Percentiles rank a stretch among this genome's conserved stretches.
Evolutionary conservation across 2,797 vertebrate species (phyloP).

Genomic region (Amphiprion clarkii): DNA sequence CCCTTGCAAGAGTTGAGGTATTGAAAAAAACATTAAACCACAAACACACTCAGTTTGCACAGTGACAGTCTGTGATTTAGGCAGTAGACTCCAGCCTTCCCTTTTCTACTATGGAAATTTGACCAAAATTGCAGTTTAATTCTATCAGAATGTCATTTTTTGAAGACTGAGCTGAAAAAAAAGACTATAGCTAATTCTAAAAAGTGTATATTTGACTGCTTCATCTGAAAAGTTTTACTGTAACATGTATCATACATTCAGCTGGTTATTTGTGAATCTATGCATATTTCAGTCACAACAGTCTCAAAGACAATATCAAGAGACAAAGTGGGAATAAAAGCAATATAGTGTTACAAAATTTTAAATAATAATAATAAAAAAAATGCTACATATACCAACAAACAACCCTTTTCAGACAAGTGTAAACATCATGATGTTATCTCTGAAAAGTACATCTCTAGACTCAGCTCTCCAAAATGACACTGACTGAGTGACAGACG

Average conservation of each 20-base stretch:
- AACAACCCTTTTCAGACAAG: background rate
- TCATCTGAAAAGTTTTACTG: background rate
- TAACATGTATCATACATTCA: background rate
- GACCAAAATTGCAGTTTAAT: too few relatives aligned
- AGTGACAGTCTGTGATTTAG: too few relatives aligned
- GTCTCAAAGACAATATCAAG: background rate
- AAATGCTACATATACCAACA: background rate
- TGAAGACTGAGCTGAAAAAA: too few relatives aligned
- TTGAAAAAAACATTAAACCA: too few relatives aligned
- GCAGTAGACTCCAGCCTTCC: too few relatives aligned
- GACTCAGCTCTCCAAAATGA: conserved; percentile 16
- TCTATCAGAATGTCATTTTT: too few relatives aligned
- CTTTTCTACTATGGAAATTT: too few relatives aligned
- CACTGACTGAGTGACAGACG: background rate
- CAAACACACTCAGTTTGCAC: too few relatives aligned
- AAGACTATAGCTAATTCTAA: too few relatives aligned
- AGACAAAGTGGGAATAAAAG: background rate
- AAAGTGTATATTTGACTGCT: background rate
- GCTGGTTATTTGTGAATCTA: background rate
- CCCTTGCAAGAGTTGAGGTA: too few relatives aligned
- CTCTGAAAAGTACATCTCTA: conserved; percentile 15
- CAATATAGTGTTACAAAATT: background rate
- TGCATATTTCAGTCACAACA: background rate
- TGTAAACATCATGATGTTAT: conserved; percentile 20
- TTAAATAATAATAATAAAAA: background rate